Conservation (phyloP, 2,113 vertebrate species). For the Eurystomus gularis region DNA sequence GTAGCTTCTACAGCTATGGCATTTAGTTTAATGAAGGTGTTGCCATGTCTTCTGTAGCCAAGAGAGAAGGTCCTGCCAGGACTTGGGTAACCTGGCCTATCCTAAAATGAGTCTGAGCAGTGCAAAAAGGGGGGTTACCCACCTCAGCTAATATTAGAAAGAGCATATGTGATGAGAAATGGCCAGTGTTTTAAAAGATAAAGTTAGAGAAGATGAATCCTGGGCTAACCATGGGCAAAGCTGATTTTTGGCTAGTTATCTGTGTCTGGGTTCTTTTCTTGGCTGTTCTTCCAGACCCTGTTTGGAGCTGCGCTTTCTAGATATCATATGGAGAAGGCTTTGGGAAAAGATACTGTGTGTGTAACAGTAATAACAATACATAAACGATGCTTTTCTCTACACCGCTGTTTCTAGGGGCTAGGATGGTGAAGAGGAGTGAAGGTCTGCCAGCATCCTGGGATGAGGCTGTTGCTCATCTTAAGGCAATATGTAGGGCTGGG, state of each 20-base stretch:
- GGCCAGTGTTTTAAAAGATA: background rate
- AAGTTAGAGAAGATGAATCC: background rate
- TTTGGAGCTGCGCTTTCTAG: background rate
- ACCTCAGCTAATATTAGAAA: background rate
- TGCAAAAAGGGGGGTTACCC: background rate
- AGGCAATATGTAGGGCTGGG: background rate
- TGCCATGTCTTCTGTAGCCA: background rate
- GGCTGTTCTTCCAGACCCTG: background rate
- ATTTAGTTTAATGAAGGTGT: background rate
- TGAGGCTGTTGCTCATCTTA: background rate
- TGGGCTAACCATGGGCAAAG: background rate
- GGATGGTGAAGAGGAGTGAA: background rate
- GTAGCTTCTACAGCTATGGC: background rate
- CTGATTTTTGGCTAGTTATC: background rate
- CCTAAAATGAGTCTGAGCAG: background rate
- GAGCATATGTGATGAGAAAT: background rate
- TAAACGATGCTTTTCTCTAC: fast-evolving
- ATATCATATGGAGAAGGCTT: fast-evolving
- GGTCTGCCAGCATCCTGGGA: background rate
- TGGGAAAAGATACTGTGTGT: background rate
- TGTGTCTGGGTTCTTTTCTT: background rate
- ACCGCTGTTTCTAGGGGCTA: background rate
- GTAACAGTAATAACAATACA: background rate
- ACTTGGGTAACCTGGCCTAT: background rate
- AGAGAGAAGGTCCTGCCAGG: background rate